Conservation (phyloP, 2,113 vertebrate genomes). For the Odontophorus gujanensis region DNA sequence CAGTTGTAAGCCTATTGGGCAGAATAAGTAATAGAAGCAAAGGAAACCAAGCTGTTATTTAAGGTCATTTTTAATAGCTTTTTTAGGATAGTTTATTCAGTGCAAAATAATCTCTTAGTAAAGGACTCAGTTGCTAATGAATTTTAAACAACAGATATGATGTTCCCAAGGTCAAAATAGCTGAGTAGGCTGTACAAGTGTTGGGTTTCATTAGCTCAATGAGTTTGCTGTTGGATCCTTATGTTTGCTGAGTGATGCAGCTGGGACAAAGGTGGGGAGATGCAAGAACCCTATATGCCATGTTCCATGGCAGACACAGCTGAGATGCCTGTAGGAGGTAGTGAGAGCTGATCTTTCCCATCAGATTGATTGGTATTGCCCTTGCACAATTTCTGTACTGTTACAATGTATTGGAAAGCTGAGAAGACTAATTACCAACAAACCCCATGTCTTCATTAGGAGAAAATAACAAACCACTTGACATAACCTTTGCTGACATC, state of each 20-base stretch:
- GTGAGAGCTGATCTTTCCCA: too few relatives aligned
- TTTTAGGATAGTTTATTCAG: background rate
- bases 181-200: background rate
- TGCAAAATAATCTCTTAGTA: background rate
- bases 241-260: too few relatives aligned
- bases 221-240: too few relatives aligned
- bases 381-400: background rate
- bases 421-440: background rate
- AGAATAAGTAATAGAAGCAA: background rate
- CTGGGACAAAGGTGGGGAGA: too few relatives aligned
- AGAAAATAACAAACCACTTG: background rate
- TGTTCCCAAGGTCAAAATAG: background rate
- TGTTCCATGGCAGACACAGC: too few relatives aligned
- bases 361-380: accelerated
- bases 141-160: background rate
- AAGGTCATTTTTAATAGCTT: background rate
- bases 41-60: background rate
- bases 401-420: background rate
- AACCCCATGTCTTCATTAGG: background rate
- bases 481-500: background rate
- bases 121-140: background rate
- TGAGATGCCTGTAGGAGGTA: too few relatives aligned
- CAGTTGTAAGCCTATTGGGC: background rate
- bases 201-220: background rate
- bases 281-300: too few relatives aligned